These are phyloP conservation scores for Falco rusticolus DNA, from an alignment of 2,797 vertebrate species.

Conservation along the genomic window DNA sequence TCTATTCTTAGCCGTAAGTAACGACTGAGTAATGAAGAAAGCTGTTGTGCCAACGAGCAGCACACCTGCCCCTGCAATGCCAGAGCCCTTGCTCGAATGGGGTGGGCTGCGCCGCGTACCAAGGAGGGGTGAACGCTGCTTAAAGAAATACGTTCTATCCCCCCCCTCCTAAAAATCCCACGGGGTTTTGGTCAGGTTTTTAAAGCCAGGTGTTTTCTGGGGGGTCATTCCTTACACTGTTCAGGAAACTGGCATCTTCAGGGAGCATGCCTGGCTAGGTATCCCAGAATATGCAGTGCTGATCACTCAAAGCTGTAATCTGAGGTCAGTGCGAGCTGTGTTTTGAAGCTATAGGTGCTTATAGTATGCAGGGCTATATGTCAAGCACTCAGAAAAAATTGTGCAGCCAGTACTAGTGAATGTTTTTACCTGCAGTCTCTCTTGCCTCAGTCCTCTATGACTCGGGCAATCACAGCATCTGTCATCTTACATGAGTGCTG, in stretches of 20 bases:
- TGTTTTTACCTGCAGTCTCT: neutral
- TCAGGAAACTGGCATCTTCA: neutral
- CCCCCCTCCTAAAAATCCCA: neutral
- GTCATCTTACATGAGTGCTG: neutral
- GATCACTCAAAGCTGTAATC: neutral
- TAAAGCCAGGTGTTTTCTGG: neutral
- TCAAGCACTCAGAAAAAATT: neutral
- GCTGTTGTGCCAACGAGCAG: neutral
- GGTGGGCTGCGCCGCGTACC: too few relatives aligned
- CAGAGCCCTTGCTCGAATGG: neutral
- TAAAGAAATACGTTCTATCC: neutral
- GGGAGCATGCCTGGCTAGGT: neutral
- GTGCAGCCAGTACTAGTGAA: neutral
- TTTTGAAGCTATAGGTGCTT: neutral
- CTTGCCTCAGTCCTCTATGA: neutral
- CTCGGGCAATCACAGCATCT: neutral
- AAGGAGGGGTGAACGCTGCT: neutral
- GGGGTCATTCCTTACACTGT: neutral
- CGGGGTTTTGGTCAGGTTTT: neutral
- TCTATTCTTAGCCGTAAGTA: slow-evolving; percentile 19
- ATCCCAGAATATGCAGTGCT: neutral
- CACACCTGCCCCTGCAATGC: neutral
- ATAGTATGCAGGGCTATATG: too few relatives aligned
- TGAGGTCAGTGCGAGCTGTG: neutral
- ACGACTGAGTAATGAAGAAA: neutral